Base-by-base conservation (phyloP, 2,113 vertebrate species). In the Cheirogaleus medius region DNA sequence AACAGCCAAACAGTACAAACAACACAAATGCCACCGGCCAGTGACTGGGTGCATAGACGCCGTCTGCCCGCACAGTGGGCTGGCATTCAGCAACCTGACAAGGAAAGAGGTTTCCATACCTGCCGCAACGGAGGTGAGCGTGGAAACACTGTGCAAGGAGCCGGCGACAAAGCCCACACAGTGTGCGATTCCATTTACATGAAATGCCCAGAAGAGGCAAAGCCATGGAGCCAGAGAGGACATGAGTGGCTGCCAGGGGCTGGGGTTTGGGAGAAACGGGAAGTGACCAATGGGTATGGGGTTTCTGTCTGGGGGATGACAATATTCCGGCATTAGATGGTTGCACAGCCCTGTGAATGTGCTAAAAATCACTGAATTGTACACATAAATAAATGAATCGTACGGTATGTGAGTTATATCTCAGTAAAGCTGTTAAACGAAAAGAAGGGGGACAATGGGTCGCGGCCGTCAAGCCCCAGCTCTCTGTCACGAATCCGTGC, bases 341-440 rank as follows among this genome's bases (percentile, higher is more conserved):
- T 13, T n/a, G 29, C 27, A 4, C 25, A 4, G 5, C 58, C 74
- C 68, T 49, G 1, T 21, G 34, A 68, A 27, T 10, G 8, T 1
- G 39, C 18, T 25, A 42, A 32, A 49, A 54, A 21, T 8, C 34
- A 54, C 29, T 52, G 56, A 64, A 23, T 39, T 34, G 4, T 29
- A 12, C 25, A n/a, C 12, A 1, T 10, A 8, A 12, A 13, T 21
- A n/a, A 7, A 15, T 4, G 11, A 17, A 12, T 7, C 6, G 0
- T 27, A 8, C 18, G n/a, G 17, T 5, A 10, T 20, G 3, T 27
- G 47, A 56, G 18, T 10, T 32, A 32, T 37, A 42, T 18, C 42
- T 81, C 69, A 21, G 34, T 7, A 34, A 58, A 60, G 47, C 39
- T 42, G 3, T 32, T 32, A 6, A 17, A 23, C n/a, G 21, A 23